These are phyloP conservation scores for Pogona vitticeps DNA, from an alignment of 2,113 vertebrate species.

Conservation along the genomic window DNA sequence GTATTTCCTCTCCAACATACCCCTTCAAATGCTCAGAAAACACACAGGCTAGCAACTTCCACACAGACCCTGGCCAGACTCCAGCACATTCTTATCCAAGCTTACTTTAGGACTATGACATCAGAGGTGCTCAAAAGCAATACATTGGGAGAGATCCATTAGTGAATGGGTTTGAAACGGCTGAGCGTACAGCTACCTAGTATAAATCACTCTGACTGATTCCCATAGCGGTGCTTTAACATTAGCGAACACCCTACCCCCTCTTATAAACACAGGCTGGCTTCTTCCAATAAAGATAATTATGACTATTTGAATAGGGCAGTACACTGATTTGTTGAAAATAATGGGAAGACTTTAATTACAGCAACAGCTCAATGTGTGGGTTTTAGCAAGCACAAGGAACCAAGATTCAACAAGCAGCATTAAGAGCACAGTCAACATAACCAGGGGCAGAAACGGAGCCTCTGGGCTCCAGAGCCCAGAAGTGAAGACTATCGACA, in stretches of 20 bases:
- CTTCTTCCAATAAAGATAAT: conserved; percentile 6
- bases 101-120: neutral
- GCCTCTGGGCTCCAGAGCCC: neutral
- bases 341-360: conserved; percentile 28
- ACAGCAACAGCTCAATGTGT: conserved; percentile 13
- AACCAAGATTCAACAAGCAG: neutral
- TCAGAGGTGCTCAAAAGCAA: neutral
- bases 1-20: neutral
- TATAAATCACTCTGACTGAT: no score
- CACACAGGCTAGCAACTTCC: neutral
- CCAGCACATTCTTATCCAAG: neutral
- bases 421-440: neutral
- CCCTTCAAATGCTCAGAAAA: neutral
- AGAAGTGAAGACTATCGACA: neutral
- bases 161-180: neutral
- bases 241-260: neutral
- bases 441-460: neutral
- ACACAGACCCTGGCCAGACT: neutral
- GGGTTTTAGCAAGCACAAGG: neutral
- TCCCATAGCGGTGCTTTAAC: neutral
- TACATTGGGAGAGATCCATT: neutral
- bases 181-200: neutral
- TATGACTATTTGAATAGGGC: neutral
- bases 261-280: neutral
- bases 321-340: conserved; percentile 26